Evolutionary conservation across 2,797 vertebrate species (phyloP).

Genomic region (Emydoidea blandingii): DNA sequence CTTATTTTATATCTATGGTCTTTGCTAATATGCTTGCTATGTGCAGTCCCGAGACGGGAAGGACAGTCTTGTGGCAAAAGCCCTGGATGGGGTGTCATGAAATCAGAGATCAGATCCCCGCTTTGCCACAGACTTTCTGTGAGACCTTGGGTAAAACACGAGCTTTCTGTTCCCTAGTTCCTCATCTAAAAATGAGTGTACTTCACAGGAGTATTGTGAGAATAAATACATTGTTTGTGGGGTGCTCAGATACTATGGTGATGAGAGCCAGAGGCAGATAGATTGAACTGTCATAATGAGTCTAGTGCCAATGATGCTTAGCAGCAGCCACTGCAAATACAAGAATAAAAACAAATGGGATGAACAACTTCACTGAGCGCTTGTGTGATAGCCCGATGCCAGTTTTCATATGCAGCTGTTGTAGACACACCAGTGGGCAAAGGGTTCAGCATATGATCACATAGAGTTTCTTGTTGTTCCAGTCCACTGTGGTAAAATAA

Average conservation of each 20-base stretch:
- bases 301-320: background rate
- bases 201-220: background rate
- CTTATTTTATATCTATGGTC: constrained; percentile 30
- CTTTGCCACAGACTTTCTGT: background rate
- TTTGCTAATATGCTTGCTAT: background rate
- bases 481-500: background rate
- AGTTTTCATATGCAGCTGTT: background rate
- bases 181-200: background rate
- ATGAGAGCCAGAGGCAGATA: background rate
- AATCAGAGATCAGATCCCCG: background rate
- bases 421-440: background rate
- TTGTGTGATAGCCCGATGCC: background rate
- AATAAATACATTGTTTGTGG: background rate
- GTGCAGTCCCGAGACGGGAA: background rate
- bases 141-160: background rate
- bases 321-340: background rate
- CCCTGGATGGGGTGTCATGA: background rate
- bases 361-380: background rate
- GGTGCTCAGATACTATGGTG: background rate
- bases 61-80: background rate
- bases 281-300: background rate
- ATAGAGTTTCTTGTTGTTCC: background rate
- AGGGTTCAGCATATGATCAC: background rate
- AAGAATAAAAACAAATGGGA: constrained; percentile 8
- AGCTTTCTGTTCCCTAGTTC: background rate